Evolutionary conservation across 2,113 vertebrate genomes (phyloP), one percentile per base, ranked within the genome.

Genomic region (Psephotus haematonotus): DNA sequence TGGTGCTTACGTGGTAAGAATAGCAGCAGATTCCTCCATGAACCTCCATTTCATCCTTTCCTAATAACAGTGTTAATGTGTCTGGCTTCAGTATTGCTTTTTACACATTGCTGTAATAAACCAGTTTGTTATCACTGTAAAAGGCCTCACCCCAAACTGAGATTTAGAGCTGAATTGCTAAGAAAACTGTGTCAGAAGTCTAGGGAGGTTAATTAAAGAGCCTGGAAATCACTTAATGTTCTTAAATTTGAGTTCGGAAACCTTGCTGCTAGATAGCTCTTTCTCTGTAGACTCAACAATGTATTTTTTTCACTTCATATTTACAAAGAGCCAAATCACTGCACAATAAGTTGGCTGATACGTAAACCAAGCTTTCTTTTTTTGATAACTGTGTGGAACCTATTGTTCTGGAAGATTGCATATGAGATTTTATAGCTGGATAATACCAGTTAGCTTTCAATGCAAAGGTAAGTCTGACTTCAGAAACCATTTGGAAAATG

Each of bases 401-500:
- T 80, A 41, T 69, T 96, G 71, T 93, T 94, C 59, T 64, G 39
- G 63, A 88, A 93, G 75, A 79, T 70, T 59, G 37, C 63, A 49
- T 5, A 0, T 59, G 44, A 92, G 88, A 65, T 79, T 59, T 80
- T 80, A 29, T 68, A 44, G 19, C 59, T 90, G 72, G 76, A 55
- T 93, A 83, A 43, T 86, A 18, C 47, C 39, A n/a, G 39, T 46
- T 46, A 69, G 33, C 31, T 94, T 95, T 90, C 74, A 86, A 55
- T 92, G 43, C 67, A 91, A 82, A 63, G 77, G 4, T 6, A 69
- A 75, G 43, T 44, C 46, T 91, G 90, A 86, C 85, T 96, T 96
- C 85, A 90, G 60, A 90, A 96, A 63, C 20, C 33, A 47, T 91
- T 94, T 90, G 71, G 59, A 83, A 92, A 96, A 77, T 37, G n/a